Conservation (phyloP, 2,797 vertebrate species). For the Harpagifer antarcticus region DNA sequence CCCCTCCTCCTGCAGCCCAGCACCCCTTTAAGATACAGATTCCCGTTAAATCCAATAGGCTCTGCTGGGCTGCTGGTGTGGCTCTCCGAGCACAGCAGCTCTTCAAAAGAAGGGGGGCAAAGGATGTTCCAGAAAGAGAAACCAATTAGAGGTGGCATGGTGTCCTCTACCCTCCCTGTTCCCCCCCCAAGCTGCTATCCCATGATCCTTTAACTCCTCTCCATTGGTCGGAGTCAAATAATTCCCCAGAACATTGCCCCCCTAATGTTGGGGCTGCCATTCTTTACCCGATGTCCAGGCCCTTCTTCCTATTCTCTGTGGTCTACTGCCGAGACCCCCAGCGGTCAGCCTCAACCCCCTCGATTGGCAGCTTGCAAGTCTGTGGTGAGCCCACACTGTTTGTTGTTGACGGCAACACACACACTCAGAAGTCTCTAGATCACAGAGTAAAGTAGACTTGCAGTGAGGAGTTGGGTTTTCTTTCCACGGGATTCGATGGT, state of each 20-base stretch:
- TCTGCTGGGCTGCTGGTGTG: conserved; percentile 78
- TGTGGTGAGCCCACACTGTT: conserved; percentile 39
- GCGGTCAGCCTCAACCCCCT: conserved; percentile 24
- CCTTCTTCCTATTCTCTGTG: conserved; percentile 50
- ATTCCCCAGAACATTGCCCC: conserved; percentile 58
- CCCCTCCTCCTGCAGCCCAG: conserved; percentile 33
- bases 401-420: conserved; percentile 55
- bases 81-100: conserved; percentile 78
- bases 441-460: conserved; percentile 44
- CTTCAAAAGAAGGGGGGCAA: conserved; percentile 71
- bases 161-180: conserved; percentile 60
- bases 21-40: conserved; percentile 82
- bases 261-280: conserved; percentile 49
- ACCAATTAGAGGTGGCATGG: conserved; percentile 82
- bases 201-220: conserved; percentile 72
- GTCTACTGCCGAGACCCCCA: conserved; percentile 41
- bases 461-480: conserved; percentile 21
- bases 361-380: conserved; percentile 51
- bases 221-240: conserved; percentile 69
- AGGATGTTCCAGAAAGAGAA: conserved; percentile 78
- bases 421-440: conserved; percentile 44
- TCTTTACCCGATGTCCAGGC: conserved; percentile 46
- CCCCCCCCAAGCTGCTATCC: conserved; percentile 57
- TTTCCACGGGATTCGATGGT: conserved; percentile 36
- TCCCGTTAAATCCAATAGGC: conserved; percentile 82